Base-by-base conservation (phyloP, 2,113 vertebrate genomes). In the Campylomormyrus tamandua region DNA sequence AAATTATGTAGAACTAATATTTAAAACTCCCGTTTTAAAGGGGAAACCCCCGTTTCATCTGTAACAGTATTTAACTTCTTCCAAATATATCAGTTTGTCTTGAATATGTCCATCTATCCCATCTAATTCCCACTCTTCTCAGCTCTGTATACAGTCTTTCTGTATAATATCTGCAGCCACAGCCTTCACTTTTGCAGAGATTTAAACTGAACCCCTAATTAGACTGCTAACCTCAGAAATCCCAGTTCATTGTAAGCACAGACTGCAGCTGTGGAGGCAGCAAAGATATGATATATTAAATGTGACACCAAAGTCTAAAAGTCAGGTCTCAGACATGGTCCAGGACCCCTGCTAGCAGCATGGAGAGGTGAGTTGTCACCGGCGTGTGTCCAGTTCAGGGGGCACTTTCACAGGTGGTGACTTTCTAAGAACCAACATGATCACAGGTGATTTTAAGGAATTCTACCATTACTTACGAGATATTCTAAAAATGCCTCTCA, bases 321-420 rank as follows among this genome's bases (percentile, higher is more conserved):
- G 13, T 83, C 80, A 52, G n/a, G 83, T 9, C 1, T 84, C 83
- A 48, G 83, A 13, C 10, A n/a, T 13, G 83, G 45, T 48, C 49
- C 13, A 8, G 24, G 46, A 87, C 5, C 13, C 7, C 48, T 91
- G 5, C 88, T 92, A 92, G 94, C 92, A 83, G 4, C 91, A 84
- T 89, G 45, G 87, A 91, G 90, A 93, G 91, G 91, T 91, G 90
- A 91, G 89, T 91, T 93, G 92, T 94, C 94, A 93, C 94, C 90
- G 91, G 92, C 93, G 94, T 62, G 45, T 50, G 39, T n/a, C 62
- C 49, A 21, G 94, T 94, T 92, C 93, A 94, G 94, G 91, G 92
- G 91, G 93, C 90, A 91, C 92, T 91, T 52, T 50, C 85, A 48
- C 45, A 48, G 45, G 70, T 11, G 3, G 3, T 74, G 31, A 74